phyloP scores from a whole-genome alignment of 1,140 invertebrate species.

The Macrotrachela quadricornifera region DNA sequence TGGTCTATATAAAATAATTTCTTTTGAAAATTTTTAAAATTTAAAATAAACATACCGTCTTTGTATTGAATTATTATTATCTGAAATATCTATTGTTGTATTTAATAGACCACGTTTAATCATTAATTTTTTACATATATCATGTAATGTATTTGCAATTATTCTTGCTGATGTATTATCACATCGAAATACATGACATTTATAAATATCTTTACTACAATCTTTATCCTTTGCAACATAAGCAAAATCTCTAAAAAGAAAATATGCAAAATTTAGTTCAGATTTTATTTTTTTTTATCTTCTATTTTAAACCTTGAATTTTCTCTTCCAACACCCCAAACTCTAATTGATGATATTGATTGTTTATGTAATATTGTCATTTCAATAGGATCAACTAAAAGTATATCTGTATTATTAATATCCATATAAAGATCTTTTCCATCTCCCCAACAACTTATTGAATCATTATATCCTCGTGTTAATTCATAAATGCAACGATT shows the following conservation, averaged over 20 bases:
- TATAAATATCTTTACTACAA: conserved; percentile 45
- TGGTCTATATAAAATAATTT: conserved; percentile 4
- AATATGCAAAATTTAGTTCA: not conserved
- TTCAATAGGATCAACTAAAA: conserved; percentile 69
- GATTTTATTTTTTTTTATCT: not conserved
- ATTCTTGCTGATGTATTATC: conserved; percentile 52
- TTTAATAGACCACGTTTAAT: conserved; percentile 44
- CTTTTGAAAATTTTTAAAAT: conserved; percentile 8
- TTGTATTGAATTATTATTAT: no score
- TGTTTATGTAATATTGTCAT: conserved; percentile 71
- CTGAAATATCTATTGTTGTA: conserved; percentile 8
- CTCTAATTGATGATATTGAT: conserved; percentile 78
- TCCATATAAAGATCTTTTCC: conserved; percentile 87
- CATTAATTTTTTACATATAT: conserved; percentile 89
- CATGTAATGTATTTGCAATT: conserved; percentile 71
- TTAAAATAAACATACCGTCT: no score
- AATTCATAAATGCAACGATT: conserved; percentile 89
- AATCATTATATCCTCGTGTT: conserved; percentile 44
- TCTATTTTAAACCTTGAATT: conserved; percentile 58
- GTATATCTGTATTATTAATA: conserved; percentile 65
- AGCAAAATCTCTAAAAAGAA: conserved; percentile 62
- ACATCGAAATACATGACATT: conserved; percentile 23
- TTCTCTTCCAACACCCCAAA: conserved; percentile 87
- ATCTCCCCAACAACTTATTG: conserved; percentile 79
- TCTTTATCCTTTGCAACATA: conserved; percentile 77